Conservation (phyloP, 2,797 vertebrate genomes). For the Parambassis ranga region DNA sequence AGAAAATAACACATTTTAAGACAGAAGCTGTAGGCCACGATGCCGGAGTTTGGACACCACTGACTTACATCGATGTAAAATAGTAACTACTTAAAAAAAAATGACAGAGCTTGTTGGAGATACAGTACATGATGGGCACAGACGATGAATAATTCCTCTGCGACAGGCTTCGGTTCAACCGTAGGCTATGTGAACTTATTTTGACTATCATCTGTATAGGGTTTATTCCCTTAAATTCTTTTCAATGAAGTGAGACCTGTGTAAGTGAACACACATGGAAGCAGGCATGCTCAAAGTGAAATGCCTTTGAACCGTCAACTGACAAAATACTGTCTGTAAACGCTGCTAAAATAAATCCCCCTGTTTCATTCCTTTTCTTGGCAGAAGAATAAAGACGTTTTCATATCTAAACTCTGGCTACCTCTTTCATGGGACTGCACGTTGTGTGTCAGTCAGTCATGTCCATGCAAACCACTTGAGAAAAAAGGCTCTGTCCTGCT, state of each 20-base stretch:
- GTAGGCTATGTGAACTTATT: not conserved
- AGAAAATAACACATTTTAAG: no score
- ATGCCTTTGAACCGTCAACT: constrained; percentile 52
- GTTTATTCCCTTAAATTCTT: not conserved
- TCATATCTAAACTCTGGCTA: constrained; percentile 30
- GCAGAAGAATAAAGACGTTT: constrained; percentile 39
- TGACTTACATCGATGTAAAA: no score
- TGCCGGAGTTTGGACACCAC: no score
- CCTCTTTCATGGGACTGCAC: constrained; percentile 13
- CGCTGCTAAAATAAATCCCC: constrained; percentile 30
- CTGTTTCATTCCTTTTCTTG: constrained; percentile 40
- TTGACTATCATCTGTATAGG: not conserved
- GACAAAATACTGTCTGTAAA: constrained; percentile 36
- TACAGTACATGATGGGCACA: not conserved
- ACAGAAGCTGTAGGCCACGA: no score
- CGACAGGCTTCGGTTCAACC: not conserved
- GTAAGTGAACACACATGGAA: constrained; percentile 43
- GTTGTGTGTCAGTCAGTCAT: constrained; percentile 38
- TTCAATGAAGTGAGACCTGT: constrained; percentile 26
- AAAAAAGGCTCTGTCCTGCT: constrained; percentile 20
- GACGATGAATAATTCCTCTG: not conserved
- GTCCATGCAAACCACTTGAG: constrained; percentile 28
- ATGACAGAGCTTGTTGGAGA: no score
- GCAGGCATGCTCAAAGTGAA: constrained; percentile 3
- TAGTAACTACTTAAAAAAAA: no score